A percentile compares a stretch with the other conserved stretches of the same genome.
These are phyloP conservation scores for Anas bahamensis DNA, from an alignment of 2,797 vertebrate genomes.

Conservation along the genomic window DNA sequence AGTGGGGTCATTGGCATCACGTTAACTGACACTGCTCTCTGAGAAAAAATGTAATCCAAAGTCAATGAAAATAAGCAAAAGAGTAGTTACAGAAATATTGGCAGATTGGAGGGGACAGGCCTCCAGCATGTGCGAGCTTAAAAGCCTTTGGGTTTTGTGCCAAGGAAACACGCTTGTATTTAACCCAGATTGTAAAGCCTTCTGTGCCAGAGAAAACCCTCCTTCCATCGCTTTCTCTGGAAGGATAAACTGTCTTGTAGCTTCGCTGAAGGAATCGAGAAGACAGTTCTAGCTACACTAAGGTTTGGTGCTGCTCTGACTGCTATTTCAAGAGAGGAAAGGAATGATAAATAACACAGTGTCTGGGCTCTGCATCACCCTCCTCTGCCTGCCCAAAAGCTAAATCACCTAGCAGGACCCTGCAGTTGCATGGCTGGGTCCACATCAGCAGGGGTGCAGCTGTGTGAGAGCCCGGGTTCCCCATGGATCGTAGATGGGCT, in stretches of 20 bases:
- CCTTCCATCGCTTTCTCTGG: not conserved
- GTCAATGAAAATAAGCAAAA: not conserved
- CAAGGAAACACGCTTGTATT: not conserved
- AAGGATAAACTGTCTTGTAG: not conserved
- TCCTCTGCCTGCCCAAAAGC: not conserved
- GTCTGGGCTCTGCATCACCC: not conserved
- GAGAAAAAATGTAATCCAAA: not conserved
- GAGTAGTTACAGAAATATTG: not conserved
- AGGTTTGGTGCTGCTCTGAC: not conserved
- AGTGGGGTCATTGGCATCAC: not conserved
- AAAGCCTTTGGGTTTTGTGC: not conserved
- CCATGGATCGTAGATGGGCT: slow-evolving; percentile 34
- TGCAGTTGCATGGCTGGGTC: not conserved
- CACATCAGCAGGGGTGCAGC: not conserved
- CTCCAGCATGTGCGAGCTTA: not conserved
- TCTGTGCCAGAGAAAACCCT: not conserved
- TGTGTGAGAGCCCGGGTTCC: not conserved
- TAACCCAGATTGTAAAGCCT: not conserved
- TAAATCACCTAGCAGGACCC: not conserved
- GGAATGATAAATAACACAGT: not conserved
- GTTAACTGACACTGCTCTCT: not conserved
- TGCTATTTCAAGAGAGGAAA: slow-evolving; percentile 16
- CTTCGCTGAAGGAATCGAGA: not conserved
- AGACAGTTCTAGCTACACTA: not conserved
- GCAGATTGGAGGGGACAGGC: not conserved